Base-by-base conservation (phyloP, 2,888 invertebrate species). In the Gibbula magus region DNA sequence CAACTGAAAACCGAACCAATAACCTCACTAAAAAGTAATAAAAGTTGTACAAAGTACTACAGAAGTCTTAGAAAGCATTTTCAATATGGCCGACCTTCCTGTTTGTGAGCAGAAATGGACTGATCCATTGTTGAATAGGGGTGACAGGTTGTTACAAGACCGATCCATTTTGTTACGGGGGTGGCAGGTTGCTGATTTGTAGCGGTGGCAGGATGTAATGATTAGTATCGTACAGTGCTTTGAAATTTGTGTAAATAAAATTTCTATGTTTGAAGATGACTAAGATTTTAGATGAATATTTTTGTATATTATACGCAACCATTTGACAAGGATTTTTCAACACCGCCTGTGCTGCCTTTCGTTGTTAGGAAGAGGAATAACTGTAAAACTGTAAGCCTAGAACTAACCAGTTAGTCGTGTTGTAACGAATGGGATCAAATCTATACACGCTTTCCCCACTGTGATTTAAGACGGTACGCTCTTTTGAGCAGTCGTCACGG, bases 201-300 rank as follows among this genome's bases (percentile, higher is more conserved):
- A 45, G 45, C 45, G 45, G 45, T 45, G 45, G 45, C 45, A 45
- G 45, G 45, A 25, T 56, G 25, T 35, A n/a, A 70, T 32, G 70
- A 35, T 35, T 70, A 70, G 70, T 70, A 32, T 70, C 35, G 35
- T 67, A 35, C 70, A 32, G 70, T 70, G 70, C 70, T 70, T 45
- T 70, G 35, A 70, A 70, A 35, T n/a, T 13, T 70, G 32, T 67
- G 67, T 70, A 70, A 32, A 70, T 70, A 70, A 70, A 32, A 16
- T 39, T 39, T 70, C 70, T 39, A 70, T 70, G 70, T 70, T 70
- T 70, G 35, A 70, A 70, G 20, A 70, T 70, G 70, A 35, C 20
- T 13, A 32, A 70, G 70, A 70, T 70, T 70, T 70, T 70, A 70
- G 70, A 70, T 70, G 70, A 70, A 70, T 70, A 70, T 70, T 70